phyloP scores from a whole-genome alignment of 1,140 invertebrate species.

The Drepana arcuata region DNA sequence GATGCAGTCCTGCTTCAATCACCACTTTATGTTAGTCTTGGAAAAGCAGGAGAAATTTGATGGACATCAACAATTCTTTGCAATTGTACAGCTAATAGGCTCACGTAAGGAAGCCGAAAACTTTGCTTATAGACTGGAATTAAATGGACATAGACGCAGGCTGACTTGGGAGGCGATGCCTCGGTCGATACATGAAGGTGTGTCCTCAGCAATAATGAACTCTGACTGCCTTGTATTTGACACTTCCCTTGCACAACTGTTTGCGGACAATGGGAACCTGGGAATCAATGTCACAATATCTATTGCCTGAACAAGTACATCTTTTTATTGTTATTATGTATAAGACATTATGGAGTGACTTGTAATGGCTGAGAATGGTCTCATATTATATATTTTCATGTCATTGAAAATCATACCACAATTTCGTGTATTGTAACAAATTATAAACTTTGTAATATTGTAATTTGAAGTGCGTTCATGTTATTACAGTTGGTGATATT shows the following conservation, averaged over 20 bases:
- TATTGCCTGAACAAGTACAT: conserved; percentile 75
- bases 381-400: conserved; percentile 23
- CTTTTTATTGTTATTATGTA: conserved; percentile 23
- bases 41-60: conserved; percentile 99
- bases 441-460: too few species aligned
- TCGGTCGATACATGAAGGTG: conserved; percentile 97
- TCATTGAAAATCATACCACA: too few species aligned
- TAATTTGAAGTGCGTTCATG: too few species aligned
- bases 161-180: conserved; percentile 99
- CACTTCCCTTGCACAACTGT: conserved; percentile 97
- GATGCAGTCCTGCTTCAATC: conserved; percentile 99
- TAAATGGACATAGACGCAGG: conserved; percentile 94
- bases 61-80: conserved; percentile 99
- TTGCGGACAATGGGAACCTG: conserved; percentile 99
- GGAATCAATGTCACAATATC: conserved; percentile 99
- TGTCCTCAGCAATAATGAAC: conserved; percentile 97
- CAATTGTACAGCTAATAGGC: conserved; percentile 99
- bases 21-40: conserved; percentile 99
- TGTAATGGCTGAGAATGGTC: conserved; percentile 22
- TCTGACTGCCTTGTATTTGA: conserved; percentile 99
- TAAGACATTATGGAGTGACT: conserved; percentile 14
- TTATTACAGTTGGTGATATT: conserved; percentile 12
- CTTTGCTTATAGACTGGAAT: conserved; percentile 97
- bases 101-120: conserved; percentile 99
- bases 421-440: too few species aligned